phyloP scores from a whole-genome alignment of 2,888 invertebrate genomes.

The Merodon equestris region DNA sequence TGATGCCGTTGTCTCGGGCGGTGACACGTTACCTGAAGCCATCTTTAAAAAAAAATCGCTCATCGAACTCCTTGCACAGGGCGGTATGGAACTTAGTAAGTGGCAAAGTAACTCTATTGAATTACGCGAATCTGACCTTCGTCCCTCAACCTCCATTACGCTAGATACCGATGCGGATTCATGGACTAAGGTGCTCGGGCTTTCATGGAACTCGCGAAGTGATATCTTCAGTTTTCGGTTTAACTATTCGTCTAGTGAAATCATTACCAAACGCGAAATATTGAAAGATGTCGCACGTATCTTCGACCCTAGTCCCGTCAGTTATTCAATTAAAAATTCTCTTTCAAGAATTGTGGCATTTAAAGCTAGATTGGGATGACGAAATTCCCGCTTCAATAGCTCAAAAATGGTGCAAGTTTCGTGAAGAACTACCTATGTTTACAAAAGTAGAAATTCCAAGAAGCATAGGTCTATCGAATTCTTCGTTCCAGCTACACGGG shows the following conservation, averaged over 20 bases:
- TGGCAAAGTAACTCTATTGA: constrained; percentile 19
- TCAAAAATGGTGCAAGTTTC: background rate
- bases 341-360: constrained; percentile 7
- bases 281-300: constrained; percentile 4
- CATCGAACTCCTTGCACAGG: constrained; percentile 13
- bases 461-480: background rate
- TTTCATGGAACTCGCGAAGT: constrained; percentile 9
- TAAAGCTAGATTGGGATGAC: background rate
- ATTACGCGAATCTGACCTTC: too few relatives aligned
- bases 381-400: background rate
- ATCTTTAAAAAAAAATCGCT: background rate
- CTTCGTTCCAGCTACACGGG: background rate
- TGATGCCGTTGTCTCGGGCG: constrained; percentile 11
- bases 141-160: too few relatives aligned
- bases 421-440: background rate
- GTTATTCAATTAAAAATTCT: constrained; percentile 10
- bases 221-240: constrained; percentile 10
- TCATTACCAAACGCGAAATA: background rate
- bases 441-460: background rate
- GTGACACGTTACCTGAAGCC: constrained; percentile 1
- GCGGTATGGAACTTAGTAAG: constrained; percentile 14
- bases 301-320: background rate
- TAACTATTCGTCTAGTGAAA: background rate
- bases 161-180: constrained; percentile 6
- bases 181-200: constrained; percentile 23